Percentiles rank a stretch among this genome's conserved stretches.
Conservation (phyloP, 1,140 invertebrate genomes). For the Oedothorax gibbosus region DNA sequence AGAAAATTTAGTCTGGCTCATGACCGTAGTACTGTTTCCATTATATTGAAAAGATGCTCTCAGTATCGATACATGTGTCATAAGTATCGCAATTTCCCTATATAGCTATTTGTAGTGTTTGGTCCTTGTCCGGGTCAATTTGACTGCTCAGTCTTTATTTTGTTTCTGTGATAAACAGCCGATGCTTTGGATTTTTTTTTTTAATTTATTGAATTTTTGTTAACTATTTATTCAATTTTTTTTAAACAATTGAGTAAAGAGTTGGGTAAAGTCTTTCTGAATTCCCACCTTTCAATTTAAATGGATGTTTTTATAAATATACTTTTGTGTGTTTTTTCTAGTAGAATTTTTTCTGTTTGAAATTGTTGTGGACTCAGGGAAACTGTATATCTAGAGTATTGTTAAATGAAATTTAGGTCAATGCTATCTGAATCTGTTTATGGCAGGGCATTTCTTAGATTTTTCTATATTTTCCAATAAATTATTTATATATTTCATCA, state of each 20-base stretch:
- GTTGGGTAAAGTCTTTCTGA: slow-evolving; percentile 18
- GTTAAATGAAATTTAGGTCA: too few species aligned
- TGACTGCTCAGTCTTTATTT: slow-evolving; percentile 53
- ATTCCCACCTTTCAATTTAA: slow-evolving; percentile 30
- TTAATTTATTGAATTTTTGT: slow-evolving; percentile 55
- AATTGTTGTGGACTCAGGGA: slow-evolving; percentile 49
- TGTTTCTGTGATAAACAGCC: slow-evolving; percentile 53
- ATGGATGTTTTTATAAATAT: slow-evolving; percentile 35
- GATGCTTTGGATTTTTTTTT: slow-evolving; percentile 27
- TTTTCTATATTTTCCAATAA: slow-evolving; percentile 15
- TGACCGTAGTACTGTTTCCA: too few species aligned
- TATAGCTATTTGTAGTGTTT: neutral
- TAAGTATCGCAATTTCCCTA: neutral
- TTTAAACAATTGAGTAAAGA: slow-evolving; percentile 19
- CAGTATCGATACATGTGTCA: neutral
- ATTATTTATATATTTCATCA: slow-evolving; percentile 25
- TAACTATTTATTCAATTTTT: slow-evolving; percentile 57
- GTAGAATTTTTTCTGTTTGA: slow-evolving; percentile 13
- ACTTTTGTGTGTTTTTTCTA: slow-evolving; percentile 37
- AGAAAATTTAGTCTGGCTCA: too few species aligned
- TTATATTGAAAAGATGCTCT: too few species aligned
- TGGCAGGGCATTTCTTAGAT: slow-evolving; percentile 36
- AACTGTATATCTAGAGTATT: slow-evolving; percentile 19
- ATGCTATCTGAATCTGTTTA: slow-evolving; percentile 16
- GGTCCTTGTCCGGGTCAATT: neutral